phyloP scores from a whole-genome alignment of 2,797 vertebrate species.

The Prionace glauca region DNA sequence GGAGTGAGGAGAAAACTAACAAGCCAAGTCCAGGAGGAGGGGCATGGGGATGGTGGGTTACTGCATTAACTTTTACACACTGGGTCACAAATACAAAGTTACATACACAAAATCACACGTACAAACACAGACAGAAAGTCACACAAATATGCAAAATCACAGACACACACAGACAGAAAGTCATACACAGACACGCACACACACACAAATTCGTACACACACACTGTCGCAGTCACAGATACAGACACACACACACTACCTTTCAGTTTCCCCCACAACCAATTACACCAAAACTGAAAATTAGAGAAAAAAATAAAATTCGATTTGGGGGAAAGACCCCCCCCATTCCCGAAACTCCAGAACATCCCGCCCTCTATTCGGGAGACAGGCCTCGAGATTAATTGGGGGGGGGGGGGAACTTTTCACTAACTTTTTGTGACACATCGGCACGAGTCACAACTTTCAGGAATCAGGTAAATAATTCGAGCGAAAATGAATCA shows the following conservation, averaged over 20 bases:
- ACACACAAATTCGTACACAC: background rate
- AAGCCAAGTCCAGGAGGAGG: background rate
- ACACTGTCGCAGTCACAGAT: too few species aligned
- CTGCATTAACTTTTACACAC: background rate
- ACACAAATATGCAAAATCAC: background rate
- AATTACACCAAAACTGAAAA: background rate
- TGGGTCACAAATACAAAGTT: too few species aligned
- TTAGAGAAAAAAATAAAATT: background rate
- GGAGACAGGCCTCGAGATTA: background rate
- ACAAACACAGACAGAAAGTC: background rate
- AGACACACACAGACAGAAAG: background rate
- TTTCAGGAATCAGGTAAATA: background rate
- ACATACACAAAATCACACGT: background rate
- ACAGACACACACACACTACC: background rate
- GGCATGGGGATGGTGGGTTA: background rate
- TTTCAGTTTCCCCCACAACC: background rate
- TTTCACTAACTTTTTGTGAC: slow-evolving; percentile 24
- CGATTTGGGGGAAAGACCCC: background rate
- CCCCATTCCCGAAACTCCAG: background rate
- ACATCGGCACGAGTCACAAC: background rate
- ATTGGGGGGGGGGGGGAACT: background rate
- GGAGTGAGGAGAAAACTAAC: background rate
- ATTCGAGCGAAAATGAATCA: background rate
- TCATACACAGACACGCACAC: background rate
- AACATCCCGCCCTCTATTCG: background rate